Base-by-base conservation (phyloP, 2,113 vertebrate genomes). In the Psilopogon haemacephalus region DNA sequence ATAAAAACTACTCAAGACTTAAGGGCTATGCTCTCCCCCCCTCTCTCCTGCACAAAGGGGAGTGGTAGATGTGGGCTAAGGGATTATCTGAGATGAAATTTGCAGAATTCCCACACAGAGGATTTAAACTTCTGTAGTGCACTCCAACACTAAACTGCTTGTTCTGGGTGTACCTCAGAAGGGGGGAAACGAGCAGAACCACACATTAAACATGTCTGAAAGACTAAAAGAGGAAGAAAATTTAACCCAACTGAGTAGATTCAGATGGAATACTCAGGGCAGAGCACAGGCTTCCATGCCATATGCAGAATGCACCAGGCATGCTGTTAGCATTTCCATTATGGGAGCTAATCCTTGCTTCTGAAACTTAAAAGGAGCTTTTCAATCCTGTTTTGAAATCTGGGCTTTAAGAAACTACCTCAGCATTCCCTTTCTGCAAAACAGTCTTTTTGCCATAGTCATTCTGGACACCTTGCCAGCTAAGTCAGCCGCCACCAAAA, bases 91-190 rank as follows among this genome's bases (percentile, higher is more conserved):
- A 75, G 50, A 42, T 10, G 26, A 84, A 93, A 82, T 35, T 58
- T 78, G 69, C 35, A 65, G 30, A 82, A 90, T 79, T 88, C 58
- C 62, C 79, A 37, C 46, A 69, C 12, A 59, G 12, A 7, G 21
- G 20, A 86, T 87, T 92, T 82, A 65, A 54, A 84, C 78, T 71
- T 90, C 62, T 67, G 27, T 46, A 84, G 6, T 20, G 19, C 67
- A 89, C 26, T 40, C 28, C 16, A 75, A 40, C 81, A 90, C 30
- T 71, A 72, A 75, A 93, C 38, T 72, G 54, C 62, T 58, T 82
- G 62, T 33, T 69, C 52, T 65, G 73, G 50, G 86, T 75, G 78
- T 81, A 86, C 74, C 88, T 91, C 74, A 74, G 69, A 77, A 68
- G 23, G 23, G 13, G 35, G 21, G 77, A 81, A 93, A 90, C 11